Evolutionary conservation across 2,888 invertebrate genomes (phyloP).

Genomic region (Agrotis ipsilon): DNA sequence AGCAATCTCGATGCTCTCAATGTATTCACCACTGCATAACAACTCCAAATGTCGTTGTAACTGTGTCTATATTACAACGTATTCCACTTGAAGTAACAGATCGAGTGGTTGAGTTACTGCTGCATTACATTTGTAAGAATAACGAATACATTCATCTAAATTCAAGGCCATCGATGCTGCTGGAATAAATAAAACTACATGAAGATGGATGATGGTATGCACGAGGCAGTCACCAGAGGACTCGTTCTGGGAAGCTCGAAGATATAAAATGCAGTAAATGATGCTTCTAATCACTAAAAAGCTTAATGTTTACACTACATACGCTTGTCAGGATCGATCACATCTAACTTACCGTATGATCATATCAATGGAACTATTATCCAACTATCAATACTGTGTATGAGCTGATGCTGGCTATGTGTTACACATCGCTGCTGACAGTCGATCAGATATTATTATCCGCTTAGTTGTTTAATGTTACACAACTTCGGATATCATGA

Average conservation of each 20-base stretch:
- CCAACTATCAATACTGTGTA: slow-evolving; percentile 78
- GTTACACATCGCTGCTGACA: slow-evolving; percentile 79
- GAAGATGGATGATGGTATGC: slow-evolving; percentile 82
- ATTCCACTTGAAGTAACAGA: slow-evolving; percentile 52
- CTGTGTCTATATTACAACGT: slow-evolving; percentile 27
- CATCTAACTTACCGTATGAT: slow-evolving; percentile 88
- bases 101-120: slow-evolving; percentile 59
- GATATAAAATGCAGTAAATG: slow-evolving; percentile 81
- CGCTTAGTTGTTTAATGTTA: slow-evolving; percentile 54
- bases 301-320: slow-evolving; percentile 85
- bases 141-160: slow-evolving; percentile 76
- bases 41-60: slow-evolving; percentile 43
- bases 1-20: slow-evolving; percentile 35
- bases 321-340: slow-evolving; percentile 79
- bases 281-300: slow-evolving; percentile 88
- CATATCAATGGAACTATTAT: slow-evolving; percentile 85
- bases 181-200: slow-evolving; percentile 82
- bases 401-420: slow-evolving; percentile 76
- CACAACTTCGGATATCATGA: slow-evolving; percentile 65
- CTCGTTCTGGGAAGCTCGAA: slow-evolving; percentile 78
- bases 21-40: slow-evolving; percentile 45
- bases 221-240: slow-evolving; percentile 80
- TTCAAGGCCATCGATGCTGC: slow-evolving; percentile 81
- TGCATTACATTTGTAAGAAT: slow-evolving; percentile 69
- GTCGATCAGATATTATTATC: slow-evolving; percentile 65